These are phyloP conservation scores for Heliconius eleuchia DNA, from an alignment of 1,140 invertebrate species.

Conservation along the genomic window DNA sequence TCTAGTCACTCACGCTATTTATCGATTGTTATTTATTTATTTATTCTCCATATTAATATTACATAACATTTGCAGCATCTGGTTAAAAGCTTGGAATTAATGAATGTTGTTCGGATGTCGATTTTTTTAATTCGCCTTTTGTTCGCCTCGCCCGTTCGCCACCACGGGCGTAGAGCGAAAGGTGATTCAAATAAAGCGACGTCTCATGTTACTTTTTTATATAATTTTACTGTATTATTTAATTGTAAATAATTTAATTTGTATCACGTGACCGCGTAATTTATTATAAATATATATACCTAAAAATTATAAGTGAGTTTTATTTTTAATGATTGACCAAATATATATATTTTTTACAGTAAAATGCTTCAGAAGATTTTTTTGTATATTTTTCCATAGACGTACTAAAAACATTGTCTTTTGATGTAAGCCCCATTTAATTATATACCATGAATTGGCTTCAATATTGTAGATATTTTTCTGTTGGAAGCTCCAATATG, in stretches of 20 bases:
- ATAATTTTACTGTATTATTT: constrained; percentile 76
- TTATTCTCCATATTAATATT: constrained; percentile 52
- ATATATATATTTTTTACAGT: background rate
- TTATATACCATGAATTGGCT: too few species aligned
- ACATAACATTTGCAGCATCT: constrained; percentile 56
- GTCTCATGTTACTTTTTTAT: constrained; percentile 70
- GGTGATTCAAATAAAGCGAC: constrained; percentile 30
- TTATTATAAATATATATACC: constrained; percentile 79
- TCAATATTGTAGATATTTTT: too few species aligned
- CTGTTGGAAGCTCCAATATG: too few species aligned
- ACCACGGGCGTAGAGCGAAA: constrained; percentile 52
- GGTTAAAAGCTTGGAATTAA: constrained; percentile 71
- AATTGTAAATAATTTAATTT: constrained; percentile 79
- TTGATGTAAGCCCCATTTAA: too few species aligned
- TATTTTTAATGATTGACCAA: background rate
- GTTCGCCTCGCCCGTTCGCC: constrained; percentile 51
- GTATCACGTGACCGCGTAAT: constrained; percentile 76
- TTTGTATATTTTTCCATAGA: too few species aligned
- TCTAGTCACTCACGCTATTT: constrained; percentile 76
- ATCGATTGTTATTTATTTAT: constrained; percentile 60
- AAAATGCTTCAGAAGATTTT: too few species aligned
- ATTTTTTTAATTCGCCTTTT: constrained; percentile 26
- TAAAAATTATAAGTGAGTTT: constrained; percentile 49
- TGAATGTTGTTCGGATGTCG: constrained; percentile 55
- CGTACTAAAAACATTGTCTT: too few species aligned